These are phyloP conservation scores for Ciconia boyciana DNA, from an alignment of 2,113 vertebrate species.

Conservation along the genomic window DNA sequence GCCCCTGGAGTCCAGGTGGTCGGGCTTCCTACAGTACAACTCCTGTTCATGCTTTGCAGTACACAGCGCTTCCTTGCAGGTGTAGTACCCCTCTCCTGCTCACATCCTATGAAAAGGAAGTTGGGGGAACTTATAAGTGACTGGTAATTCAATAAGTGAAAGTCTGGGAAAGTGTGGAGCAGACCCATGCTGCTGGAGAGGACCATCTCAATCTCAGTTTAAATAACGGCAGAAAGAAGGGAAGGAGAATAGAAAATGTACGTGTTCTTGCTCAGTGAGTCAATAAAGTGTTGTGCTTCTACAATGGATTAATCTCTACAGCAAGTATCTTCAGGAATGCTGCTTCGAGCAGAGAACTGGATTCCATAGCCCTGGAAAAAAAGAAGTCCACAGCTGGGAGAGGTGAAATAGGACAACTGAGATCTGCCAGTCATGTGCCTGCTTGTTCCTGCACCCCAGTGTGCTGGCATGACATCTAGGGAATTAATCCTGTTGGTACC, in stretches of 20 bases:
- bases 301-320: not conserved
- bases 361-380: not conserved
- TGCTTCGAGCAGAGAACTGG: not conserved
- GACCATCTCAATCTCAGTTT: not conserved
- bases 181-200: not conserved
- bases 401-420: not conserved
- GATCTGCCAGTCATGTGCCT: not conserved
- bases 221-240: not conserved
- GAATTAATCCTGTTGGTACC: not conserved
- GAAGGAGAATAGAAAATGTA: not conserved
- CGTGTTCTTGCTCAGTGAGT: not conserved
- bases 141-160: not conserved
- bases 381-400: not conserved
- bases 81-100: not conserved
- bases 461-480: accelerated
- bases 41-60: not conserved
- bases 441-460: not conserved
- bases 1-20: not conserved
- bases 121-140: not conserved
- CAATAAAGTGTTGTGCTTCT: not conserved
- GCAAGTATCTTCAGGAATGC: not conserved
- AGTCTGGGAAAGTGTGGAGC: not conserved
- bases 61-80: not conserved
- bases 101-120: not conserved
- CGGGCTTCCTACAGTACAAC: not conserved